Conservation (phyloP, 1,140 invertebrate species). For the Antheraea pernyi region DNA sequence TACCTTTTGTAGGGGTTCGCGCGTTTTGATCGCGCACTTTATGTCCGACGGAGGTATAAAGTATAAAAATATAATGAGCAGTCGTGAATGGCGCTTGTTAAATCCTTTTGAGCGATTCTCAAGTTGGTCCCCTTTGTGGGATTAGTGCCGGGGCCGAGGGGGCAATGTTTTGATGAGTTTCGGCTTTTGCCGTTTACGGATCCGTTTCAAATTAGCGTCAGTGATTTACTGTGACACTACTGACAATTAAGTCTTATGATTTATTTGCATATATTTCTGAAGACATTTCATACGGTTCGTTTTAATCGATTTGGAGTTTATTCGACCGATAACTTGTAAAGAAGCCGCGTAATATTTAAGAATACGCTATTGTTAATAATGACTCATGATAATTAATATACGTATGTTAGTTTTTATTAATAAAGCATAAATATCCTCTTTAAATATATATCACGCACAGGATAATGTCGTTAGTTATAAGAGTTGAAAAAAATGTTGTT, state of each 20-base stretch:
- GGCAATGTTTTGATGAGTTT: constrained; percentile 46
- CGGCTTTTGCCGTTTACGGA: constrained; percentile 46
- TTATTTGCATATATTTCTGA: constrained; percentile 28
- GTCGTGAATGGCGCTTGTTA: constrained; percentile 75
- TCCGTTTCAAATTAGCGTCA: constrained; percentile 72
- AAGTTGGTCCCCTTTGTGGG: constrained; percentile 58
- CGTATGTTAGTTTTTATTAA: too few species aligned
- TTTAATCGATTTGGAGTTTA: constrained; percentile 3
- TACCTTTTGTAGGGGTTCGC: constrained; percentile 77
- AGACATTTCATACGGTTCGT: not conserved
- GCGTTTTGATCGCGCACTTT: constrained; percentile 76
- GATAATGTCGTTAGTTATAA: too few species aligned
- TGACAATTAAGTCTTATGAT: constrained; percentile 49
- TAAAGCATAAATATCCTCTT: too few species aligned
- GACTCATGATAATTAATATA: too few species aligned
- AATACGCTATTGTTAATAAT: not conserved
- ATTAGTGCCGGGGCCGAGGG: constrained; percentile 53
- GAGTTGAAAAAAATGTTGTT: too few species aligned
- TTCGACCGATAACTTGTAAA: constrained; percentile 7
- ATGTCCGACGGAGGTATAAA: constrained; percentile 71
- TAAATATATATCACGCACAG: too few species aligned
- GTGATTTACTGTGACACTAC: constrained; percentile 59
- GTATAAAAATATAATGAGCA: constrained; percentile 79
- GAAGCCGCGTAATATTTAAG: not conserved
- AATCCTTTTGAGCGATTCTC: constrained; percentile 71